phyloP scores from a whole-genome alignment of 2,888 invertebrate species.

The Arrhopalites spinosus region DNA sequence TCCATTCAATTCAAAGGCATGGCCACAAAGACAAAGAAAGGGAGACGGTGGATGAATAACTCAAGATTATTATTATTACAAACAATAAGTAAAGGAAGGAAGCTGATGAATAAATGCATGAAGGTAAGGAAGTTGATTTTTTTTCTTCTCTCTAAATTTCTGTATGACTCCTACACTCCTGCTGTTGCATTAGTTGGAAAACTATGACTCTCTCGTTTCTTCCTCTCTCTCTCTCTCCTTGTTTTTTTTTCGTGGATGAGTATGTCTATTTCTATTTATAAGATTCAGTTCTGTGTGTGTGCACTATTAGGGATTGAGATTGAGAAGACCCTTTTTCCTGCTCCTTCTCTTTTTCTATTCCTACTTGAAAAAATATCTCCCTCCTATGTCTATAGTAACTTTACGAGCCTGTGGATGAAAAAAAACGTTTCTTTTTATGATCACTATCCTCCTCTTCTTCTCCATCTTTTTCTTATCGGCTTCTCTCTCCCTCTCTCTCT shows the following conservation, averaged over 20 bases:
- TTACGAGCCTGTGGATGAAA: no score
- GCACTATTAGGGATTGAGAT: slow-evolving; percentile 24
- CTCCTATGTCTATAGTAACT: no score
- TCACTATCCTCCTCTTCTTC: not conserved
- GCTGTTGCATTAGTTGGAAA: not conserved
- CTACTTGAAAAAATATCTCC: no score
- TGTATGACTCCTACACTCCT: not conserved
- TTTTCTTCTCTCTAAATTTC: not conserved
- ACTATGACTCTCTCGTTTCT: not conserved
- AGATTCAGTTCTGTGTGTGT: not conserved
- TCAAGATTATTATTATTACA: no score
- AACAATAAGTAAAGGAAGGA: not conserved
- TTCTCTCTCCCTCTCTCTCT: not conserved
- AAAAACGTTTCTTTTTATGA: slow-evolving; percentile 3
- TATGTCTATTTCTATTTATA: not conserved
- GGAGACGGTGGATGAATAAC: no score
- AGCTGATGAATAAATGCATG: slow-evolving; percentile 16
- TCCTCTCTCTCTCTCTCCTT: not conserved
- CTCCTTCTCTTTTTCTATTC: not conserved
- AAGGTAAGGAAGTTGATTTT: slow-evolving; percentile 11
- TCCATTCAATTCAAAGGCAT: not conserved
- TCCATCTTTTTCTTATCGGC: not conserved
- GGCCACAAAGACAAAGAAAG: not conserved
- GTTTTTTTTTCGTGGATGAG: not conserved
- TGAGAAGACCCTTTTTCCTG: slow-evolving; percentile 18